phyloP scores from a whole-genome alignment of 2,797 vertebrate genomes.

The Dendrocincla tyrannina region DNA sequence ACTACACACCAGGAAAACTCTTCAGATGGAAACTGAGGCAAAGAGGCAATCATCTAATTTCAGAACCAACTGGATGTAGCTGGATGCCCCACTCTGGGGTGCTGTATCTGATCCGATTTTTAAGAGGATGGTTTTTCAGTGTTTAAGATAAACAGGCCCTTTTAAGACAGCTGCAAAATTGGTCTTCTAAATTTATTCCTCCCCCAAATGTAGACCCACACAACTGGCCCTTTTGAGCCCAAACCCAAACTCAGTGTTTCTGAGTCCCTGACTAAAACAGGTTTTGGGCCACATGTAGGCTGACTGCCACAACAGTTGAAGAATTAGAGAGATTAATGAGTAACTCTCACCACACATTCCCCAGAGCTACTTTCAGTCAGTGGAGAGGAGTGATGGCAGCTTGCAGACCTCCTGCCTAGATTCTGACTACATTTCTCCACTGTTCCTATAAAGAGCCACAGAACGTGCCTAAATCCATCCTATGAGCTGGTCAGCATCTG shows the following conservation, averaged over 20 bases:
- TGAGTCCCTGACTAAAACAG: not conserved
- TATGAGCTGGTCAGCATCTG: not conserved
- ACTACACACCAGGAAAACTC: not conserved
- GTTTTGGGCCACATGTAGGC: not conserved
- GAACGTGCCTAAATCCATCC: not conserved
- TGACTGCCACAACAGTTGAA: not conserved
- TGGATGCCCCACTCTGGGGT: not conserved
- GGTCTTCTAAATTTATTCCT: not conserved
- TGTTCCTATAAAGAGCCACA: not conserved
- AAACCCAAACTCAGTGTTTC: not conserved
- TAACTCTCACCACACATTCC: not conserved
- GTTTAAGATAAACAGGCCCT: not conserved
- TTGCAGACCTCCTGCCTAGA: conserved; percentile 18
- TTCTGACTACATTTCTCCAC: conserved; percentile 14
- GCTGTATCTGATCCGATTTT: not conserved
- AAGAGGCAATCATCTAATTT: not conserved
- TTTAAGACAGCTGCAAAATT: not conserved
- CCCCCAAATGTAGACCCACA: not conserved
- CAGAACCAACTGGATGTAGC: not conserved
- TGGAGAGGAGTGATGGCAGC: not conserved
- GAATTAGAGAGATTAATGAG: not conserved
- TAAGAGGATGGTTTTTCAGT: not conserved
- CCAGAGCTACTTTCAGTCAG: not conserved
- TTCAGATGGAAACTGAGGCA: conserved; percentile 26
- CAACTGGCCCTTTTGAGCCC: not conserved